Percentiles rank a stretch among this genome's conserved stretches.
Conservation (phyloP, 2,797 vertebrate species). For the Lithobates pipiens region DNA sequence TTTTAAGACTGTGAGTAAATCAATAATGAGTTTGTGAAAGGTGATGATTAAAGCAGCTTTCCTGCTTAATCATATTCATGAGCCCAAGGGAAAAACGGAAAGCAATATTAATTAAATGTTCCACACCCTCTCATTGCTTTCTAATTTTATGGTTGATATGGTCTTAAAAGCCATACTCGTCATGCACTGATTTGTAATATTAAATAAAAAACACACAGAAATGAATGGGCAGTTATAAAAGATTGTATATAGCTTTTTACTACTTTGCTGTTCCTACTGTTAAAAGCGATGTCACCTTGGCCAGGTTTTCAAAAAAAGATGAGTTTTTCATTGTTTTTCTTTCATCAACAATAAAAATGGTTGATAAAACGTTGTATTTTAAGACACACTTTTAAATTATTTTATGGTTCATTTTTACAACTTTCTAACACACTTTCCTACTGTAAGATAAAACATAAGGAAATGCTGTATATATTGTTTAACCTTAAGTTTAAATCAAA, state of each 20-base stretch:
- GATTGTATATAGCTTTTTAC: constrained; percentile 14
- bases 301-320: background rate
- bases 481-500: too few species aligned
- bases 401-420: constrained; percentile 2
- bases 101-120: constrained; percentile 51
- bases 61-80: constrained; percentile 46
- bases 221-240: constrained; percentile 13
- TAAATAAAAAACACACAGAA: constrained; percentile 23
- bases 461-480: background rate
- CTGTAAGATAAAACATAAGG: background rate
- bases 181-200: constrained; percentile 18
- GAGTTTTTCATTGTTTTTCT: constrained; percentile 6
- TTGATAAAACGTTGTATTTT: background rate
- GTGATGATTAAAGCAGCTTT: constrained; percentile 47
- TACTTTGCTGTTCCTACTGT: constrained; percentile 7
- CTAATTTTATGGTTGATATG: constrained; percentile 45
- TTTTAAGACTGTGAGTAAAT: constrained; percentile 47
- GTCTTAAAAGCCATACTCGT: constrained; percentile 16
- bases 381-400: background rate
- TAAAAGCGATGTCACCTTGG: constrained; percentile 19
- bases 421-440: background rate
- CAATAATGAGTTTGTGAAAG: constrained; percentile 49
- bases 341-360: constrained; percentile 8
- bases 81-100: constrained; percentile 34
- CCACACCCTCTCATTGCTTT: constrained; percentile 42